phyloP scores from a whole-genome alignment of 2,888 invertebrate species.

The Lymantria dispar region DNA sequence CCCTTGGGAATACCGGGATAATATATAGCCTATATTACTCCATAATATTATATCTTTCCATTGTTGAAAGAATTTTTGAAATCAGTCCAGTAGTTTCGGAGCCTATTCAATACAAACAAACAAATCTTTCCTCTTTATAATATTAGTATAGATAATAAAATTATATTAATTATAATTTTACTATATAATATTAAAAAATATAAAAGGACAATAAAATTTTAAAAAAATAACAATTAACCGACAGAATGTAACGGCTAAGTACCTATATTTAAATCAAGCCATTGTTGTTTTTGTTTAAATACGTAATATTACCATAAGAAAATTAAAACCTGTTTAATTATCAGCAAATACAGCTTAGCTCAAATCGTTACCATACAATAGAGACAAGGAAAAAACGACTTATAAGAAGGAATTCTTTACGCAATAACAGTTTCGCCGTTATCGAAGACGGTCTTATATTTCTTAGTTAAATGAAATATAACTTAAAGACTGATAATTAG shows the following conservation, averaged over 20 bases:
- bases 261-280: not conserved
- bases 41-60: too few relatives aligned
- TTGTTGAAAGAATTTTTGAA: too few relatives aligned
- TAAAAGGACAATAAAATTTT: not conserved
- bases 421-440: constrained; percentile 36
- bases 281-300: not conserved
- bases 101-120: too few relatives aligned
- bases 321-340: constrained; percentile 20
- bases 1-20: too few relatives aligned
- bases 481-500: not conserved
- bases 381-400: constrained; percentile 23
- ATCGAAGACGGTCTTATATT: constrained; percentile 27
- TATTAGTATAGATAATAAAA: not conserved
- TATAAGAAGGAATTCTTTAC: constrained; percentile 27
- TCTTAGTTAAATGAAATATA: constrained; percentile 5
- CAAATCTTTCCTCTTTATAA: too few relatives aligned
- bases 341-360: not conserved
- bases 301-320: not conserved
- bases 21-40: too few relatives aligned
- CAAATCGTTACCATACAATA: constrained; percentile 8
- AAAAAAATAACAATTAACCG: not conserved
- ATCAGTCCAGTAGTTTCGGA: too few relatives aligned
- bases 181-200: not conserved
- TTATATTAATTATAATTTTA: not conserved
- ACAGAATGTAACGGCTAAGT: not conserved